phyloP scores from a whole-genome alignment of 2,113 vertebrate species.

The Notarius quadriscutis region DNA sequence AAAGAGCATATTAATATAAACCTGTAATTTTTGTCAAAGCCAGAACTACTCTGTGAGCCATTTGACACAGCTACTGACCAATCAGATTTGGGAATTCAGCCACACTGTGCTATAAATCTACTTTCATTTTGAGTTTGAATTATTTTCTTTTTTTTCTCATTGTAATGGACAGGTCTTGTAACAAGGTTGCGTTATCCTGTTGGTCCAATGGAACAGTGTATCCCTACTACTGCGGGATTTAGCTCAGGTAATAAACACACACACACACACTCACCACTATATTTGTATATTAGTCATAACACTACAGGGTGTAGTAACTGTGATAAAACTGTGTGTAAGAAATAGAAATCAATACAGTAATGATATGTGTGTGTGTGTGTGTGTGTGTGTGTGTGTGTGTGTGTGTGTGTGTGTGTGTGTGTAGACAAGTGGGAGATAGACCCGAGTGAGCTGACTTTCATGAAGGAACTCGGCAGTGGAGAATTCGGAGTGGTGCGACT shows the following conservation, averaged over 20 bases:
- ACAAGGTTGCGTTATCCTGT: slow-evolving; percentile 79
- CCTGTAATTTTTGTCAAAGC: background rate
- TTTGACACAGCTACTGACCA: background rate
- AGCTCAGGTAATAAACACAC: slow-evolving; percentile 74
- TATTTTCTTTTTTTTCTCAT: background rate
- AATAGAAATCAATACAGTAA: background rate
- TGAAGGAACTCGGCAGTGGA: slow-evolving; percentile 90
- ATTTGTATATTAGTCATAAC: background rate
- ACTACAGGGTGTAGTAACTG: background rate
- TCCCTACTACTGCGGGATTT: slow-evolving; percentile 73
- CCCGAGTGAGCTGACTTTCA: slow-evolving; percentile 88
- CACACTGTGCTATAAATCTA: background rate
- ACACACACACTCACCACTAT: background rate
- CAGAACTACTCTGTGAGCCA: background rate
- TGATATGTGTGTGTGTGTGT: slow-evolving; percentile 14
- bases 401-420: slow-evolving; percentile 44
- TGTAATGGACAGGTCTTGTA: slow-evolving; percentile 73
- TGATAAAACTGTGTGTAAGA: slow-evolving; percentile 18
- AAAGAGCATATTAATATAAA: background rate
- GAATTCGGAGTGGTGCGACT: slow-evolving; percentile 88
- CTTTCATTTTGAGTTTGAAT: background rate
- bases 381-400: slow-evolving; percentile 20
- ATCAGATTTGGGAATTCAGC: background rate
- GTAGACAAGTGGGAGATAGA: slow-evolving; percentile 93
- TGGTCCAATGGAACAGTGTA: slow-evolving; percentile 70